Base-by-base conservation (phyloP, 2,113 vertebrate species). In the Cromileptes altivelis region DNA sequence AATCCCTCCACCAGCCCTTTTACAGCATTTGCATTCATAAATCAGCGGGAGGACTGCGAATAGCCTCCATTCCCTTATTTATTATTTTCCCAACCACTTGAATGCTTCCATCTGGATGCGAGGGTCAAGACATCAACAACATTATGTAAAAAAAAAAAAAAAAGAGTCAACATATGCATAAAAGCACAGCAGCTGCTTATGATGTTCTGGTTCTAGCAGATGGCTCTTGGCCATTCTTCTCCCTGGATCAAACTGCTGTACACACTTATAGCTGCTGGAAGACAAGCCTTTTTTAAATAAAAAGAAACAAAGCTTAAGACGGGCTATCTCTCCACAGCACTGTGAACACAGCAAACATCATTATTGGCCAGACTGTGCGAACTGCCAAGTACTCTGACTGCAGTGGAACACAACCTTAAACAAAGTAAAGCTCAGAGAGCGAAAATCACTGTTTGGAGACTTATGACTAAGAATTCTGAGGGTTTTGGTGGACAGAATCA, bases 1-100 rank as follows among this genome's bases (percentile, higher is more conserved):
- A 81, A 82, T 86, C 49, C 49, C 62, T n/a, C 37, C 80, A 78
- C 75, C 56, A 62, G 42, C 21, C 3, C 30, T 84, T 76, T 89
- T 81, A 75, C 70, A 84, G 65, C 70, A 85, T 80, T 83, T 88
- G 78, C 63, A 81, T 85, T 80, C 80, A 93, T 94, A 92, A 92
- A 91, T 92, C 85, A 92, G 63, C 14, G 18, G 63, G 50, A 76
- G 58, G 63, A 61, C 55, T 37, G 21, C 30, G 73, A 69, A 68
- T 68, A 69, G 58, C 57, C 57, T 49, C 62, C 15, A 9, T 56
- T 73, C 25, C 30, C 17, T 60, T 40, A 72, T 84, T 84, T 83
- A 85, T 85, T 63, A 57, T 88, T 81, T 85, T 53, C 58, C 21
- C 67, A 75, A 42, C 45, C 40, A 45, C 74, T 79, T 61, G 40